Percentiles rank a stretch among this genome's conserved stretches.
These are phyloP conservation scores for Sarcophilus harrisii DNA, from an alignment of 2,797 vertebrate species.

Conservation along the genomic window DNA sequence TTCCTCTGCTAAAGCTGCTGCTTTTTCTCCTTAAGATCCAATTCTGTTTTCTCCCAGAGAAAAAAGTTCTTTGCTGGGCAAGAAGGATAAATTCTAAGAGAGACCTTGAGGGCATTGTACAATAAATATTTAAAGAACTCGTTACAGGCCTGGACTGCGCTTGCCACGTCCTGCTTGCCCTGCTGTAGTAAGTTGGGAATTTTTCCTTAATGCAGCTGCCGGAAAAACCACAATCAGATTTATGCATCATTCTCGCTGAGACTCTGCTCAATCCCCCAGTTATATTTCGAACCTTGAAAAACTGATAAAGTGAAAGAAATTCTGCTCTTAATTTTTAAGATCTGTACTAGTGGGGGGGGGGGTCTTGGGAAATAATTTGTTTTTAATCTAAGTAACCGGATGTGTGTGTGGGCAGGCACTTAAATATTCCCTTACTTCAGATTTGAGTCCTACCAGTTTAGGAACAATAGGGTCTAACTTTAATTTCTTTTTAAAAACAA, in stretches of 20 bases:
- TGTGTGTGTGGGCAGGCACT: background rate
- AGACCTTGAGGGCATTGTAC: slow-evolving; percentile 9
- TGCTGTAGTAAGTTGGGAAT: background rate
- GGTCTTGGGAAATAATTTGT: slow-evolving; percentile 45
- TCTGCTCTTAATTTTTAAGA: slow-evolving; percentile 44
- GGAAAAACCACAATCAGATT: slow-evolving; percentile 35
- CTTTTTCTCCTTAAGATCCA: slow-evolving; percentile 53
- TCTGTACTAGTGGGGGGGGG: slow-evolving; percentile 25
- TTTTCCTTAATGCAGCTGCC: slow-evolving; percentile 6
- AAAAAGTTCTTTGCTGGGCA: slow-evolving; percentile 14
- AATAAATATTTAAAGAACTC: slow-evolving; percentile 32
- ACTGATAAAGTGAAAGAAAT: slow-evolving; percentile 37
- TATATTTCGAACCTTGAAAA: slow-evolving; percentile 43
- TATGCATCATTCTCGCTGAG: slow-evolving; percentile 19
- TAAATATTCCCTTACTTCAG: slow-evolving; percentile 34
- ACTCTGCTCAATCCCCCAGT: slow-evolving; percentile 15
- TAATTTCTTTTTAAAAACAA: slow-evolving; percentile 44
- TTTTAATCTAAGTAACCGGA: slow-evolving; percentile 16
- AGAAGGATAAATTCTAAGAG: slow-evolving; percentile 50
- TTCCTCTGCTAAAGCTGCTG: slow-evolving; percentile 28
- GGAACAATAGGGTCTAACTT: slow-evolving; percentile 10
- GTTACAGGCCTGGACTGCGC: slow-evolving; percentile 2
- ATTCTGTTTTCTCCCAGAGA: slow-evolving; percentile 26
- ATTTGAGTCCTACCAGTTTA: slow-evolving; percentile 27
- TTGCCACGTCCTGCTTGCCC: slow-evolving; percentile 34